Evolutionary conservation across 2,797 vertebrate genomes (phyloP).

Genomic region (Geotrypetes seraphini): DNA sequence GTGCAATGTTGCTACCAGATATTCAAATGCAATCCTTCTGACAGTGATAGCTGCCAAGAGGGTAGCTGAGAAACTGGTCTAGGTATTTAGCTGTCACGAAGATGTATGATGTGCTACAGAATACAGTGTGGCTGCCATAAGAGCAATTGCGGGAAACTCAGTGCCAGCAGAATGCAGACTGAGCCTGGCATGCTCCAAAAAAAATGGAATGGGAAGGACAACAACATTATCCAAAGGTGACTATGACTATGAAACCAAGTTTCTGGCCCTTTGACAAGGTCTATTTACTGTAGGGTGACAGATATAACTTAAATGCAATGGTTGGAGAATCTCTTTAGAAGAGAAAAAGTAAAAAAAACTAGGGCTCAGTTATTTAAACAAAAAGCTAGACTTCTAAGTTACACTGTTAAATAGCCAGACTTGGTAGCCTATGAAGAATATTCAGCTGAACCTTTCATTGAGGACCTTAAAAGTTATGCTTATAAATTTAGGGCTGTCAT

Average conservation of each 20-base stretch:
- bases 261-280: not conserved
- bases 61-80: not conserved
- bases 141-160: not conserved
- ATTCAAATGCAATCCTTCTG: rapidly evolving
- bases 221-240: not conserved
- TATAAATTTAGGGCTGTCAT: no score
- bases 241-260: not conserved
- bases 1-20: no score
- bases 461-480: no score
- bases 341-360: not conserved
- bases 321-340: not conserved
- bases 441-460: no score
- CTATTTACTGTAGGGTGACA: not conserved
- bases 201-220: no score
- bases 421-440: no score
- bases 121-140: not conserved
- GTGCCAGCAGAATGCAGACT: not conserved
- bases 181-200: not conserved
- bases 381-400: no score
- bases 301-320: not conserved
- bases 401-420: no score
- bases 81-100: constrained; percentile 1
- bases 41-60: not conserved
- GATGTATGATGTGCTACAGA: not conserved
- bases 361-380: not conserved